These are phyloP conservation scores for Cotesia vestalis DNA, from an alignment of 1,140 invertebrate species.

Conservation along the genomic window DNA sequence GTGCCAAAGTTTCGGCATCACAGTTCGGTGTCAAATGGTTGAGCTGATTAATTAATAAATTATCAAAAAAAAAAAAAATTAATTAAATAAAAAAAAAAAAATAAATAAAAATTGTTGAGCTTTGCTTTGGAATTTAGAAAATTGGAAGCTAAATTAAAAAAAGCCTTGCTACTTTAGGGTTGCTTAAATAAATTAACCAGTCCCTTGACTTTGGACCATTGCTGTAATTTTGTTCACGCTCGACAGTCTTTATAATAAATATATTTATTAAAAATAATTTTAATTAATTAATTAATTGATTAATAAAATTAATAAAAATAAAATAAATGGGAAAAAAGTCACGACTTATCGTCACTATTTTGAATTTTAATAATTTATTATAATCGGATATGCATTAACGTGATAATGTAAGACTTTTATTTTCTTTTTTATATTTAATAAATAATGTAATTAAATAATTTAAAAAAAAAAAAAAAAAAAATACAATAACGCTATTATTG, in stretches of 20 bases:
- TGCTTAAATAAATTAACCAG: not conserved
- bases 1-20: too few species aligned
- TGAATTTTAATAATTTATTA: slow-evolving; percentile 16
- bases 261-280: too few species aligned
- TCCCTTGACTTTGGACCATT: not conserved
- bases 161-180: slow-evolving; percentile 3
- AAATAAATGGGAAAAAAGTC: slow-evolving; percentile 33
- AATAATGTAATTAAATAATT: too few species aligned
- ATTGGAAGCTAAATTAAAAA: too few species aligned
- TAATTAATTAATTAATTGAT: not conserved
- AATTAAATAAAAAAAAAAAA: not conserved
- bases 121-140: slow-evolving; percentile 3
- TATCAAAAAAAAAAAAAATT: not conserved
- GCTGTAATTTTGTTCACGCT: too few species aligned
- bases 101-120: not conserved
- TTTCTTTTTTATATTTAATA: slow-evolving; percentile 20
- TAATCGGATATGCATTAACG: not conserved
- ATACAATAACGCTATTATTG: slow-evolving; percentile 21
- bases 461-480: slow-evolving; percentile 1
- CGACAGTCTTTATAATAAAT: too few species aligned
- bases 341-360: slow-evolving; percentile 31
- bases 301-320: slow-evolving; percentile 27
- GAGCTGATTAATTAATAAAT: not conserved
- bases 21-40: too few species aligned
- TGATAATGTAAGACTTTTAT: slow-evolving; percentile 12